Evolutionary conservation across 2,888 invertebrate species (phyloP), one percentile per base, ranked within the genome.

Genomic region (Netelia melanura): DNA sequence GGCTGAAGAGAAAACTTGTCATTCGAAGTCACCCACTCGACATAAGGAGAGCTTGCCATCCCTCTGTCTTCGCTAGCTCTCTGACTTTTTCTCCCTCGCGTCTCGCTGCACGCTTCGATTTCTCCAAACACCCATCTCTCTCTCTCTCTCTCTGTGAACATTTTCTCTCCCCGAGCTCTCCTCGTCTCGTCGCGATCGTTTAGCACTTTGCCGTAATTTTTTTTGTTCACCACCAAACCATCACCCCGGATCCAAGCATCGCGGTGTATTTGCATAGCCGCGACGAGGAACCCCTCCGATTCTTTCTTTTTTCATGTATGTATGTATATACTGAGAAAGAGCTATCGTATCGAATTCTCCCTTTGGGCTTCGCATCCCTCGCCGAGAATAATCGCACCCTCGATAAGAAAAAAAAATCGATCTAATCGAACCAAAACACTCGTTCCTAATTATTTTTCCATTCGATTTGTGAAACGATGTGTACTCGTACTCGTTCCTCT

Each of bases 131-230:
- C 38, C 81, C 79, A 80, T 85, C 84, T 1, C 21, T 21, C 21
- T 21, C 21, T 21, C 21, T 21, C 21, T 21, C 21, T 21, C 84
- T 70, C 81, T 67, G 65, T 67, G 65, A 67, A 52, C 58, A 65
- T 67, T 80, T 25, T 80, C 52, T 84, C 85, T 78, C 85, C 74
- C 80, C 85, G 30, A 5, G 6, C 88, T 21, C 21, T 21, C 21
- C 85, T 87, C 84, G 79, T 70, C 76, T 84, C 62, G 80, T 83
- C 87, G 87, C 91, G 92, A 93, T 93, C 93, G 93, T 93, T 93
- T 93, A 93, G 93, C 93, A 93, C 93, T 93, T 93, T 92, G 90
- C 89, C 89, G 93, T 93, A 93, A 93, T 93, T 93, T 93, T 93
- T 93, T 92, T 83, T 76, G 30, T 77, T 48, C 65, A 1, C 79